Conservation (phyloP, 2,888 invertebrate genomes). For the Tachina lurida region DNA sequence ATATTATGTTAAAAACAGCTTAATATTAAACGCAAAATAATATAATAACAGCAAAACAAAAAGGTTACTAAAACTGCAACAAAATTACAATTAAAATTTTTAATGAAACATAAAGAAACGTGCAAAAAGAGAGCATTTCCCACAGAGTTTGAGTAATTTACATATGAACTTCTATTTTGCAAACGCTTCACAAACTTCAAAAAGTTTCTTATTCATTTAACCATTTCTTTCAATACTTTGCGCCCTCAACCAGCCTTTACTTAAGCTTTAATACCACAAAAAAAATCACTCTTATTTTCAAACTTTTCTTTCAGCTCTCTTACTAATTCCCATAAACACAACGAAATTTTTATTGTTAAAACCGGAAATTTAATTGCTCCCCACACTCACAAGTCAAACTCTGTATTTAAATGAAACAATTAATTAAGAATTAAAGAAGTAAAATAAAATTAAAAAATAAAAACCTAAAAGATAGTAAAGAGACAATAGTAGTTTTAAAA, state of each 20-base stretch:
- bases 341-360: not conserved
- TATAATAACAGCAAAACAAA: not conserved
- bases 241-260: too few species aligned
- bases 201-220: too few species aligned
- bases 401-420: not conserved
- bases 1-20: conserved; percentile 12
- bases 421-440: not conserved
- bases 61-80: conserved; percentile 67
- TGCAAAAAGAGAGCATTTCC: conserved; percentile 24
- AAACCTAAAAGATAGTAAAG: conserved; percentile 73
- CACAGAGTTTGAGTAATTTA: not conserved
- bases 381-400: not conserved
- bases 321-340: not conserved
- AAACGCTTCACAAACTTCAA: too few species aligned
- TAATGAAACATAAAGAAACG: not conserved
- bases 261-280: too few species aligned
- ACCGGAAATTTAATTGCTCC: not conserved
- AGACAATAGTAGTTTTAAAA: conserved; percentile 77
- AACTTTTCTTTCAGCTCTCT: not conserved
- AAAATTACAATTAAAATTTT: conserved; percentile 27
- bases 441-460: not conserved
- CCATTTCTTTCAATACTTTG: too few species aligned
- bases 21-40: conserved; percentile 23
- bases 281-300: not conserved
- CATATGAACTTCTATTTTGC: too few species aligned